Evolutionary conservation across 2,888 invertebrate species (phyloP).

Genomic region (Zelleria hepariella): DNA sequence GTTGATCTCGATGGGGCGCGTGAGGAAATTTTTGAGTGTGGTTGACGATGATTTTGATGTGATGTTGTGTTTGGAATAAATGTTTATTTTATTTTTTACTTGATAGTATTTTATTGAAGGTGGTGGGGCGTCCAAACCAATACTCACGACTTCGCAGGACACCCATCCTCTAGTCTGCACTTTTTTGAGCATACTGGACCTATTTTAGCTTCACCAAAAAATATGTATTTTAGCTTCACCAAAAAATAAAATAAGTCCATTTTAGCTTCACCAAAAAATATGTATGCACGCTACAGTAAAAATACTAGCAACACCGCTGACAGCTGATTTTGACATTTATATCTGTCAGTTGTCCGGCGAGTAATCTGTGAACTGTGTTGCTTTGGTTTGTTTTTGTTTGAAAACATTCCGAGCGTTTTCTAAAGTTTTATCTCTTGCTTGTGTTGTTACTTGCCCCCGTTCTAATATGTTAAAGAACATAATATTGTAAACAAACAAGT

Average conservation of each 20-base stretch:
- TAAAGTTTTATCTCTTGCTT: background rate
- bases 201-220: no score
- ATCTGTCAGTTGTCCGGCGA: background rate
- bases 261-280: no score
- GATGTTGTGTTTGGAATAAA: background rate
- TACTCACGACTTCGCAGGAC: no score
- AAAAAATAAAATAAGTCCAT: no score
- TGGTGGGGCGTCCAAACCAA: no score
- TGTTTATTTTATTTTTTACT: background rate
- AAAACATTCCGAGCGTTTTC: background rate
- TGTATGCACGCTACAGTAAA: no score
- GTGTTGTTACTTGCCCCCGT: slow-evolving; percentile 8
- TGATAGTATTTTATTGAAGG: no score
- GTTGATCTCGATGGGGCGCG: background rate
- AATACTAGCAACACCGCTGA: background rate
- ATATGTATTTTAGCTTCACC: no score
- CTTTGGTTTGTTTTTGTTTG: background rate
- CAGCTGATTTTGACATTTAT: background rate
- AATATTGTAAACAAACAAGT: slow-evolving; percentile 1
- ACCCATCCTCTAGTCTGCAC: no score
- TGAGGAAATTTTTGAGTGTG: slow-evolving; percentile 3
- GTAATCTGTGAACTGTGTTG: background rate
- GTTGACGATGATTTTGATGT: background rate
- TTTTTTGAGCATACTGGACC: no score
- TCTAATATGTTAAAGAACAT: slow-evolving; percentile 10